phyloP scores from a whole-genome alignment of 2,888 invertebrate genomes.

The Auanema freiburgensis region DNA sequence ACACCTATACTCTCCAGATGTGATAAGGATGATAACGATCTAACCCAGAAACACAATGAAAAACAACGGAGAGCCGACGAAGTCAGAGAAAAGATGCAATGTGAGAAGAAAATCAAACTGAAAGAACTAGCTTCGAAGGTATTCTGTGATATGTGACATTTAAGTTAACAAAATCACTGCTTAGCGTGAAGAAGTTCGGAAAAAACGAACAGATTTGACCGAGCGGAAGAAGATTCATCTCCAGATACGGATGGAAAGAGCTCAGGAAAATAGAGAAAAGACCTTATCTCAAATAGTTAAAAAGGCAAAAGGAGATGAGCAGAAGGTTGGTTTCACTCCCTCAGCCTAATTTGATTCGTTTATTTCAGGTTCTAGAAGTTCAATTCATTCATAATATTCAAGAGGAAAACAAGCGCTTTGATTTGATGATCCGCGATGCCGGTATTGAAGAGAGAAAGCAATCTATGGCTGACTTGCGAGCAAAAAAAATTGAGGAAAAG shows the following conservation, averaged over 20 bases:
- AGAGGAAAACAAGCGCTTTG: conserved; percentile 88
- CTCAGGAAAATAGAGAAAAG: conserved; percentile 86
- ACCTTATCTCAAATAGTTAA: conserved; percentile 75
- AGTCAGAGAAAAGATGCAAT: conserved; percentile 79
- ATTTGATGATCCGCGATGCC: conserved; percentile 77
- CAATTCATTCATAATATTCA: conserved; percentile 94
- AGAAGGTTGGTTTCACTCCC: conserved; percentile 71
- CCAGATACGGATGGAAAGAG: conserved; percentile 71
- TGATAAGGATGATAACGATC: conserved; percentile 38
- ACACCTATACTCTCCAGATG: conserved; percentile 15
- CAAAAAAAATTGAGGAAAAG: conserved; percentile 83
- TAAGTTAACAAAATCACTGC: conserved; percentile 7
- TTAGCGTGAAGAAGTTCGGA: conserved; percentile 72
- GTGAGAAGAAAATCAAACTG: conserved; percentile 82
- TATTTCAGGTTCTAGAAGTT: conserved; percentile 79
- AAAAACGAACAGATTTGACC: conserved; percentile 82
- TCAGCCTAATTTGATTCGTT: background rate
- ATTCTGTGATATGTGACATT: conserved; percentile 57
- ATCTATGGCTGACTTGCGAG: conserved; percentile 79
- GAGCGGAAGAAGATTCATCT: conserved; percentile 73
- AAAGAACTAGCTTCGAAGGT: conserved; percentile 84
- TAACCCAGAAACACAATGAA: conserved; percentile 75
- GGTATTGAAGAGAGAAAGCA: conserved; percentile 48
- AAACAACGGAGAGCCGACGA: conserved; percentile 89
- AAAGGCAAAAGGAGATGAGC: conserved; percentile 96